Conservation (phyloP, 1,140 invertebrate genomes). For the Heliconius himera region DNA sequence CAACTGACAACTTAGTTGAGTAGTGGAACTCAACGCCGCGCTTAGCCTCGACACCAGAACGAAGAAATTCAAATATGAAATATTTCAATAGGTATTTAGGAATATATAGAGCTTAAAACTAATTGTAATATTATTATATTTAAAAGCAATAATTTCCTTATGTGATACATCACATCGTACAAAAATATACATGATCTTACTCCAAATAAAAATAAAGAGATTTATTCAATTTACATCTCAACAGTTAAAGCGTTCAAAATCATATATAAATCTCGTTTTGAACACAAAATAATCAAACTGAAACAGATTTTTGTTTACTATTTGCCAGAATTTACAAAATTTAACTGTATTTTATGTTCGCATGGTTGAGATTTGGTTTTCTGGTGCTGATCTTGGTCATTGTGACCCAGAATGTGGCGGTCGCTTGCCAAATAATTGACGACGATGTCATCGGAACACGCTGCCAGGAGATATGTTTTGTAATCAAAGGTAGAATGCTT, state of each 20-base stretch:
- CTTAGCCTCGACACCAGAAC: too few species aligned
- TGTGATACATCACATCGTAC: background rate
- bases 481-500: constrained; percentile 47
- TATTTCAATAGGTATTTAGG: too few species aligned
- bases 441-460: constrained; percentile 65
- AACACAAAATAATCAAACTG: constrained; percentile 2
- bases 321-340: constrained; percentile 33
- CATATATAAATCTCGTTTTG: background rate
- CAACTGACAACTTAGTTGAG: too few species aligned
- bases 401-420: constrained; percentile 70
- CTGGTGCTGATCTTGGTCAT: constrained; percentile 49
- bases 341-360: constrained; percentile 45
- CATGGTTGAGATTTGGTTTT: constrained; percentile 46
- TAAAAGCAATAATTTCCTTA: background rate
- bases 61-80: too few species aligned
- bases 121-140: too few species aligned
- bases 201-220: background rate
- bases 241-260: background rate
- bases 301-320: background rate
- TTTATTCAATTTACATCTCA: constrained; percentile 2
- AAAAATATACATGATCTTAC: background rate
- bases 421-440: constrained; percentile 75
- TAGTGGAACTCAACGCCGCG: too few species aligned
- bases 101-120: too few species aligned
- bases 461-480: constrained; percentile 61